Percentiles rank a stretch among this genome's conserved stretches.
Evolutionary conservation across 2,113 vertebrate genomes (phyloP).

Genomic region (Murina feae): DNA sequence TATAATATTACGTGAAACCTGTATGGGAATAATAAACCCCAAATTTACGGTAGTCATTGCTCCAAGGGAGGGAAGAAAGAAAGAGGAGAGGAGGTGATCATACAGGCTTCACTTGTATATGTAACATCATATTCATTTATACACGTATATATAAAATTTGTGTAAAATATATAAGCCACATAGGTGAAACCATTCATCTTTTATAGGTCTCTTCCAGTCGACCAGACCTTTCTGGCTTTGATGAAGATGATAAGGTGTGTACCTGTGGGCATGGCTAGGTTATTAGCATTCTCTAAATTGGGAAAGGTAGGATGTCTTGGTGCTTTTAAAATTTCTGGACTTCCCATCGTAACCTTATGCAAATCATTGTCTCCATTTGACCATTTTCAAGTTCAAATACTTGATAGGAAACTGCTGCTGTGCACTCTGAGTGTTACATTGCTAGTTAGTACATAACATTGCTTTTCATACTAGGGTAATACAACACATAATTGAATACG

Average conservation of each 20-base stretch:
- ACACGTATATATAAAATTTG: neutral
- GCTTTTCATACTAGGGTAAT: neutral
- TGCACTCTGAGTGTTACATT: neutral
- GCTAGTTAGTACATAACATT: neutral
- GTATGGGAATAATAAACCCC: neutral
- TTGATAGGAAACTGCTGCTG: neutral
- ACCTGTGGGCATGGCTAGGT: neutral
- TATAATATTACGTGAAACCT: neutral
- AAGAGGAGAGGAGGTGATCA: neutral
- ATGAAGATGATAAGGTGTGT: conserved; percentile 89
- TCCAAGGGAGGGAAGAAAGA: neutral
- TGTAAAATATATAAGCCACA: neutral
- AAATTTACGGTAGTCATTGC: neutral
- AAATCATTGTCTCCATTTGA: neutral
- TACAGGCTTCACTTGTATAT: neutral
- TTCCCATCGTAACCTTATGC: neutral
- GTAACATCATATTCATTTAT: neutral
- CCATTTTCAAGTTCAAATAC: neutral
- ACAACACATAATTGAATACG: neutral
- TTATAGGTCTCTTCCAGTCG: conserved; percentile 90
- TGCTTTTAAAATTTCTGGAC: neutral
- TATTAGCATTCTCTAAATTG: neutral
- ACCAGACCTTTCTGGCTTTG: conserved; percentile 88
- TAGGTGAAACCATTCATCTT: conserved; percentile 31
- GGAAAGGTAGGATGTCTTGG: neutral